Evolutionary conservation across 2,113 vertebrate species (phyloP).

Genomic region (Actenoides hombroni): DNA sequence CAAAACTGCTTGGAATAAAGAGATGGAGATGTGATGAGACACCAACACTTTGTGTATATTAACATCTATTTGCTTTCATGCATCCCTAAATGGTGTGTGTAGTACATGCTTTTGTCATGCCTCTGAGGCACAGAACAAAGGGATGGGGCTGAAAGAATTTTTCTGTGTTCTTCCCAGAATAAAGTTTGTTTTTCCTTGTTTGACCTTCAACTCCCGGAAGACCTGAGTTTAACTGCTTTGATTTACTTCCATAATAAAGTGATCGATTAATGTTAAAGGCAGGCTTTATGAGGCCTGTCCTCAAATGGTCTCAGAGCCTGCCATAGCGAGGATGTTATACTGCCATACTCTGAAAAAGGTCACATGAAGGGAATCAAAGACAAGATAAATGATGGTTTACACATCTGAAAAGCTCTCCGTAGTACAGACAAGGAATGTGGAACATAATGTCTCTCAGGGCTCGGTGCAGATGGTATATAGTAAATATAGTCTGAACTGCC

Average conservation of each 20-base stretch:
- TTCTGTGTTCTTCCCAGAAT: conserved; percentile 37
- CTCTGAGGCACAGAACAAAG: not conserved
- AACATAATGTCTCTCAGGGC: conserved; percentile 47
- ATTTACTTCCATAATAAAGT: conserved; percentile 71
- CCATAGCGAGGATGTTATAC: conserved; percentile 50
- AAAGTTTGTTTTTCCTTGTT: conserved; percentile 36
- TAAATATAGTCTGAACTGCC: conserved; percentile 58
- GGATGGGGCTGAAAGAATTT: not conserved
- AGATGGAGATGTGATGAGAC: not conserved
- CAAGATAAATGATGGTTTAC: conserved; percentile 65
- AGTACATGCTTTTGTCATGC: not conserved
- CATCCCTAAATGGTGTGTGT: not conserved
- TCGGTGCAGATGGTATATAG: conserved; percentile 44
- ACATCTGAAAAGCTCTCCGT: conserved; percentile 43
- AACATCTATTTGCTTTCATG: not conserved
- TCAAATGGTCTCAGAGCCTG: conserved; percentile 13
- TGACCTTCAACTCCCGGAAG: conserved; percentile 67
- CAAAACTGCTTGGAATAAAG: not conserved
- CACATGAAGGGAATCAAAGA: conserved; percentile 67
- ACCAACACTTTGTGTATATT: not conserved
- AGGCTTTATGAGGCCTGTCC: conserved; percentile 64
- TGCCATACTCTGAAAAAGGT: conserved; percentile 56
- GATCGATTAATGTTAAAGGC: conserved; percentile 68
- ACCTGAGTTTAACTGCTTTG: conserved; percentile 53
- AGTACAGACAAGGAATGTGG: conserved; percentile 28